A percentile compares a stretch with the other conserved stretches of the same genome.
These are phyloP conservation scores for Cheilosia vulpina DNA, from an alignment of 2,888 invertebrate genomes.

Conservation along the genomic window DNA sequence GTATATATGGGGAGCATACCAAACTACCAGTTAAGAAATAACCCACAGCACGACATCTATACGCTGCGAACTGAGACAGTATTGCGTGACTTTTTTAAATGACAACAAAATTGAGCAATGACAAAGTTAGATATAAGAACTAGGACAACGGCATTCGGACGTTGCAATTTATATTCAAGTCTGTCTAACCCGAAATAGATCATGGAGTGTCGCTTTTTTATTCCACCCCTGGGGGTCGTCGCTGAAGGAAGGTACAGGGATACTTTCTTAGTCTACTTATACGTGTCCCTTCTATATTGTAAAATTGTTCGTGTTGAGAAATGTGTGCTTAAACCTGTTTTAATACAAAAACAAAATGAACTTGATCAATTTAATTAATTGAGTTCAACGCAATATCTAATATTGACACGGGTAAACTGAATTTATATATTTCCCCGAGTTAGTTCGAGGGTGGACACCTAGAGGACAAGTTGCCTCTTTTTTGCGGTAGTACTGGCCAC, in stretches of 20 bases:
- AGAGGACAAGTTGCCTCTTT: slow-evolving; percentile 44
- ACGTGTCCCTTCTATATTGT: slow-evolving; percentile 54
- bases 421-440: slow-evolving; percentile 40
- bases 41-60: slow-evolving; percentile 14
- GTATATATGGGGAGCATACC: too few species aligned
- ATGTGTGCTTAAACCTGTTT: slow-evolving; percentile 46
- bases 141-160: slow-evolving; percentile 59
- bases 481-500: neutral
- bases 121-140: slow-evolving; percentile 46
- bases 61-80: neutral
- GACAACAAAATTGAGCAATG: slow-evolving; percentile 52
- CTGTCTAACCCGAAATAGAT: slow-evolving; percentile 34
- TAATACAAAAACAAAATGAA: slow-evolving; percentile 17
- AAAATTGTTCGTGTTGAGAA: slow-evolving; percentile 65
- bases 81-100: slow-evolving; percentile 54
- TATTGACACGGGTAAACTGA: slow-evolving; percentile 11
- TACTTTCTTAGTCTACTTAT: slow-evolving; percentile 39
- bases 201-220: slow-evolving; percentile 16
- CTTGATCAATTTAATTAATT: slow-evolving; percentile 51
- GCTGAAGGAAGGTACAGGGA: slow-evolving; percentile 35
- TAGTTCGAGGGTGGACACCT: slow-evolving; percentile 47
- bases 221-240: slow-evolving; percentile 41
- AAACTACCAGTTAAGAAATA: neutral
- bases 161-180: slow-evolving; percentile 57
- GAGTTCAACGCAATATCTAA: slow-evolving; percentile 7